Percentiles rank a stretch among this genome's conserved stretches.
Conservation (phyloP, 2,797 vertebrate genomes). For the Sebastes nivosus region DNA sequence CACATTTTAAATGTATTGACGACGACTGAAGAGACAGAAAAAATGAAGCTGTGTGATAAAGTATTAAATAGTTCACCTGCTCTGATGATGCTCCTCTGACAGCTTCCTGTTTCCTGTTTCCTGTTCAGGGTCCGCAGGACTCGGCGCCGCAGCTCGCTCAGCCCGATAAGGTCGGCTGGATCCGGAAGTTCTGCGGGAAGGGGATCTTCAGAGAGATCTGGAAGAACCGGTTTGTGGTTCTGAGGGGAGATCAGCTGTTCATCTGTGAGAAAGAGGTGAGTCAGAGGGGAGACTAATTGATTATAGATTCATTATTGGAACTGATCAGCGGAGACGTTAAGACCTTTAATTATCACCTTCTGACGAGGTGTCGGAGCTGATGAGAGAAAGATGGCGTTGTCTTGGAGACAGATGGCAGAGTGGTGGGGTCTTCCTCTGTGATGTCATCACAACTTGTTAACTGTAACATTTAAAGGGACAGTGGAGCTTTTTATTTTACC, state of each 20-base stretch:
- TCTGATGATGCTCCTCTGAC: background rate
- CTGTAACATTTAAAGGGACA: conserved; percentile 4
- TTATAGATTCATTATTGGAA: background rate
- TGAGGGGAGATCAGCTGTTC: conserved; percentile 92
- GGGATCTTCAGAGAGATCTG: conserved; percentile 97
- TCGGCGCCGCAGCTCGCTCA: conserved; percentile 77
- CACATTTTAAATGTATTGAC: background rate
- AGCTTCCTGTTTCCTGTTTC: conserved; percentile 20
- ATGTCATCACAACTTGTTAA: background rate
- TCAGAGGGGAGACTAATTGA: background rate
- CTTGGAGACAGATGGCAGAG: background rate
- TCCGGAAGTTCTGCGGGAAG: conserved; percentile 93
- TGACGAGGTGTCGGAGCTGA: background rate
- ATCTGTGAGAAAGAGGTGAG: conserved; percentile 95
- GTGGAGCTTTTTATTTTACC: background rate
- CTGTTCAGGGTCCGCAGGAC: conserved; percentile 84
- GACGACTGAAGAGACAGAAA: background rate
- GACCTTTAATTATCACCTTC: background rate
- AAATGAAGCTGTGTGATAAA: background rate
- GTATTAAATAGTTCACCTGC: background rate
- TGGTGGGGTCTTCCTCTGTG: background rate
- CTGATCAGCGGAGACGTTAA: background rate
- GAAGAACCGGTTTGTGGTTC: conserved; percentile 93
- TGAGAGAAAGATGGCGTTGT: background rate
- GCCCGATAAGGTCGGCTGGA: conserved; percentile 94